Conservation (phyloP, 2,113 vertebrate genomes). For the Poeciliopsis prolifica region DNA sequence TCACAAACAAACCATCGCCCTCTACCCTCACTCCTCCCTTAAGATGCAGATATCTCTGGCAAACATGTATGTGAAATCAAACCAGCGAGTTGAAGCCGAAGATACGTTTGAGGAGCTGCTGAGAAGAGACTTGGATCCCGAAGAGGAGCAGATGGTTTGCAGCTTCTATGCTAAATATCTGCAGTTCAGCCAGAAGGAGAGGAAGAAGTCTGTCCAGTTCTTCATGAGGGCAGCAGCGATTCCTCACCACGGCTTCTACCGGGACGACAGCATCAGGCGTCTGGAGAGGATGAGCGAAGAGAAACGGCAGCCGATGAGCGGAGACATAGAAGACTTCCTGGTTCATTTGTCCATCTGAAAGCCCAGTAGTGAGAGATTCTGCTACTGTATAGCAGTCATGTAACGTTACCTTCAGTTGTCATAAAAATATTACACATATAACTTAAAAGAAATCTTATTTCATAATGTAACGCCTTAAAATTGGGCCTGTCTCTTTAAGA, state of each 20-base stretch:
- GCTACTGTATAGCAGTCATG: no score
- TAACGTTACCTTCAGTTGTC: no score
- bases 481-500: no score
- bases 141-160: slow-evolving; percentile 46
- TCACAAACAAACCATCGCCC: slow-evolving; percentile 34
- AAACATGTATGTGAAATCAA: slow-evolving; percentile 10
- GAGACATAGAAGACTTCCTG: slow-evolving; percentile 52
- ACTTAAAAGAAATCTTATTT: no score
- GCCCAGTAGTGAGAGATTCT: no score
- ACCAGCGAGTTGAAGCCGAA: slow-evolving; percentile 5
- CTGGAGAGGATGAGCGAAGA: slow-evolving; percentile 28
- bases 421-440: no score
- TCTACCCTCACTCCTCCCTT: slow-evolving; percentile 49
- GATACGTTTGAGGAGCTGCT: slow-evolving; percentile 46
- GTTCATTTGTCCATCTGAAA: neutral
- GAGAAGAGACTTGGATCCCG: slow-evolving; percentile 1
- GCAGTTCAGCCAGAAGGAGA: slow-evolving; percentile 1
- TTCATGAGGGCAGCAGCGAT: slow-evolving; percentile 55
- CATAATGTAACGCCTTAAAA: no score
- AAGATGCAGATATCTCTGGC: slow-evolving; percentile 35
- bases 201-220: slow-evolving; percentile 24
- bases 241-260: neutral
- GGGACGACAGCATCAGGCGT: slow-evolving; percentile 20
- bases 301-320: slow-evolving; percentile 33
- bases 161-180: slow-evolving; percentile 55